phyloP scores from a whole-genome alignment of 1,140 invertebrate genomes.

The Rhopalosiphum padi region DNA sequence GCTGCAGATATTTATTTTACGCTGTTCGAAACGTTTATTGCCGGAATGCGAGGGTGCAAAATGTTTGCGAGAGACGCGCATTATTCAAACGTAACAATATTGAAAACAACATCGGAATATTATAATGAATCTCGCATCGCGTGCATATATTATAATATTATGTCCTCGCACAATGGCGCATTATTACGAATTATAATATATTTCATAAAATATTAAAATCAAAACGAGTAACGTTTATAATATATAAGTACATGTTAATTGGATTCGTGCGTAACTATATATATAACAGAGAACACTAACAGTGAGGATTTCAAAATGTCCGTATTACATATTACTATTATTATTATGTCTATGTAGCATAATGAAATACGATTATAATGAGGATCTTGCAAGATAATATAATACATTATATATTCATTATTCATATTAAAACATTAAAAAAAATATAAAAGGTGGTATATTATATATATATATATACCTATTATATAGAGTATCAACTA shows the following conservation, averaged over 20 bases:
- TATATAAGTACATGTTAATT: neutral
- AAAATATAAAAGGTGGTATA: neutral
- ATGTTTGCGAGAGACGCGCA: constrained; percentile 17
- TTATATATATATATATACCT: neutral
- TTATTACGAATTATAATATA: constrained; percentile 32
- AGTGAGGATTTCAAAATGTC: neutral
- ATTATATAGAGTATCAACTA: neutral
- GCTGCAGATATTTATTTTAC: neutral
- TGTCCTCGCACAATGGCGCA: neutral
- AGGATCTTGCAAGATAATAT: neutral
- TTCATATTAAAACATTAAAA: neutral
- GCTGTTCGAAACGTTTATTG: neutral
- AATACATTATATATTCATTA: neutral
- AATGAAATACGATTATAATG: constrained; percentile 8
- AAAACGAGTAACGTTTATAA: constrained; percentile 8
- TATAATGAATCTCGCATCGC: constrained; percentile 12
- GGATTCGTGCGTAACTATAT: neutral
- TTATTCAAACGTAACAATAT: constrained; percentile 39
- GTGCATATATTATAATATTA: neutral
- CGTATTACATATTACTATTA: neutral
- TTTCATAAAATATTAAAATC: neutral
- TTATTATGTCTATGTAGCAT: constrained; percentile 8
- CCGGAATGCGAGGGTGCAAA: constrained; percentile 24
- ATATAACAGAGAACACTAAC: neutral
- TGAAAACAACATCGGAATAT: constrained; percentile 9